Evolutionary conservation across 2,888 invertebrate genomes (phyloP).

Genomic region (Sinotaia quadrata): DNA sequence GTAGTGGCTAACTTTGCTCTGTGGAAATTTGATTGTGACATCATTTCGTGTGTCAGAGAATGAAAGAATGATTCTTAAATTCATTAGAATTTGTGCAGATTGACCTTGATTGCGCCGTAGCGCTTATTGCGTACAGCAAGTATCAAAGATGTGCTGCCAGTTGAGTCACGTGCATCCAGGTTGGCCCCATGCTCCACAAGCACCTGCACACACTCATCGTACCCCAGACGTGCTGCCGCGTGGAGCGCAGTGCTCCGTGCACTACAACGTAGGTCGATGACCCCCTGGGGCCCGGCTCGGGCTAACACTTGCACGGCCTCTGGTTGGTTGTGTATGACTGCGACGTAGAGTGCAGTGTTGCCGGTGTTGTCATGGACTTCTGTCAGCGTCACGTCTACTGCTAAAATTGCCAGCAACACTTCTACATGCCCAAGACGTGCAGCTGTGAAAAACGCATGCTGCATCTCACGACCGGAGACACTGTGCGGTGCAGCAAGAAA

Average conservation of each 20-base stretch:
- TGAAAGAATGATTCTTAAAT: no score
- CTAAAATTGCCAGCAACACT: conserved; percentile 39
- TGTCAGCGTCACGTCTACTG: conserved; percentile 33
- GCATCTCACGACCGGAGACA: conserved; percentile 3
- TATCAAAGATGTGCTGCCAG: conserved; percentile 62
- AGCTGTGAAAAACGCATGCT: conserved; percentile 19
- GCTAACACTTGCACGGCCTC: conserved; percentile 34
- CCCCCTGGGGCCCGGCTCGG: conserved; percentile 37
- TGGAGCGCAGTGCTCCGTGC: conserved; percentile 55
- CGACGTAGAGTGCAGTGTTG: conserved; percentile 49
- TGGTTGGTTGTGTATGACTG: conserved; percentile 42
- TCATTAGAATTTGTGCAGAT: no score
- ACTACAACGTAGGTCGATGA: conserved; percentile 29
- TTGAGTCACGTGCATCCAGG: conserved; percentile 51
- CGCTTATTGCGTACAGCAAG: conserved; percentile 52
- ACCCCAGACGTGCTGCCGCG: conserved; percentile 52
- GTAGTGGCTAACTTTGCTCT: no score
- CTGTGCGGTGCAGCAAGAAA: conserved; percentile 16
- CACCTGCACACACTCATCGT: conserved; percentile 45
- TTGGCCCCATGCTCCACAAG: conserved; percentile 53
- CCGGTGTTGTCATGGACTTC: conserved; percentile 28
- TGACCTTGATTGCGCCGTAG: conserved; percentile 41
- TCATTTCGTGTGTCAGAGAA: no score
- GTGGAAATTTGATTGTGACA: no score
- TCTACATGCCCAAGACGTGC: conserved; percentile 25